phyloP scores from a whole-genome alignment of 37 sponge, comb jelly and placozoan species.

The Oscarella lobularis region DNA sequence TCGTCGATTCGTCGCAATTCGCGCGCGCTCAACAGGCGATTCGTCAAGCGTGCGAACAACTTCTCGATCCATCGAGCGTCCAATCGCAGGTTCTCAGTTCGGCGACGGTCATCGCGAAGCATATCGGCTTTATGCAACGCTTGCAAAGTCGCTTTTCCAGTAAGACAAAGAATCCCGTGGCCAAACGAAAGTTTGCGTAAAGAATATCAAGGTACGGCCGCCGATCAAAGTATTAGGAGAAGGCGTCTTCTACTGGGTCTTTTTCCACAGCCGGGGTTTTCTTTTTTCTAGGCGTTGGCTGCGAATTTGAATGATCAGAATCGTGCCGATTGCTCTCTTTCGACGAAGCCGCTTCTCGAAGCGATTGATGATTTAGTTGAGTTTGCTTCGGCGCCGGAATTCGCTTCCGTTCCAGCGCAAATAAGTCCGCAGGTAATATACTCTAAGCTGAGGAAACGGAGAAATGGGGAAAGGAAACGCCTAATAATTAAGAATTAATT shows the following conservation, averaged over 20 bases:
- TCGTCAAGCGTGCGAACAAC: conserved; percentile 60
- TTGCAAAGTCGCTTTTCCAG: conserved; percentile 81
- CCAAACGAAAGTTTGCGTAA: conserved; percentile 90
- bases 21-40: conserved; percentile 78
- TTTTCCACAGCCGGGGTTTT: too few relatives aligned
- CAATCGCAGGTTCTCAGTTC: conserved; percentile 88
- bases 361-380: conserved; percentile 85
- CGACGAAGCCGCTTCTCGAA: conserved; percentile 78
- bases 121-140: conserved; percentile 91
- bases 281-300: conserved; percentile 77
- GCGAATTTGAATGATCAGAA: conserved; percentile 59
- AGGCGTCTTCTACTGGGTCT: too few relatives aligned
- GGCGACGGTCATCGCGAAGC: conserved; percentile 96
- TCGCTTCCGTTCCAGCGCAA: conserved; percentile 79
- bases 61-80: conserved; percentile 43
- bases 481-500: too few relatives aligned
- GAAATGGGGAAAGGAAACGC: too few relatives aligned
- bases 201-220: conserved; percentile 88
- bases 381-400: conserved; percentile 90
- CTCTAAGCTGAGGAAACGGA: too few relatives aligned
- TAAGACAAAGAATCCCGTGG: conserved; percentile 92
- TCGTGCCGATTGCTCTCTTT: conserved; percentile 63
- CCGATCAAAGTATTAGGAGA: conserved; percentile 62
- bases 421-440: conserved; percentile 47
- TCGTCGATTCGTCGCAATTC: conserved; percentile 73